Evolutionary conservation across 2,888 invertebrate species (phyloP).

Genomic region (Thereva unica): DNA sequence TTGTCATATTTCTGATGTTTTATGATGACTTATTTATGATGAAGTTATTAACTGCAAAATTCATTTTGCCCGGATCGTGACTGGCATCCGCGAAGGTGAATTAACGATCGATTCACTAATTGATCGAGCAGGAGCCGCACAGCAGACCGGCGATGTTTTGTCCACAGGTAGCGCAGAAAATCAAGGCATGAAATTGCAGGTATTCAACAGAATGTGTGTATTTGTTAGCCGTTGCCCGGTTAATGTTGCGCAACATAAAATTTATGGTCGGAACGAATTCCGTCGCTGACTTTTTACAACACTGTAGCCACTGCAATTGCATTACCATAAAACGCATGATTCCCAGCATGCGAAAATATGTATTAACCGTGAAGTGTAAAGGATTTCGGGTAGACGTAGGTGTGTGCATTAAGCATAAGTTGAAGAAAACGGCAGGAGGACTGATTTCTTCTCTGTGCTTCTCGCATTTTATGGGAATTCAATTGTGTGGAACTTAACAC

Average conservation of each 20-base stretch:
- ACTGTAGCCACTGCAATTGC: background rate
- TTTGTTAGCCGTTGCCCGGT: conserved; percentile 4
- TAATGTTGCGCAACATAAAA: conserved; percentile 33
- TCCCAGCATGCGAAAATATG: no score
- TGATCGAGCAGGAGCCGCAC: conserved; percentile 47
- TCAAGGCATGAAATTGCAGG: conserved; percentile 16
- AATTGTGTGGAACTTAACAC: no score
- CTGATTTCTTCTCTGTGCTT: no score
- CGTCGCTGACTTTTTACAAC: conserved; percentile 21
- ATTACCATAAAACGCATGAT: no score
- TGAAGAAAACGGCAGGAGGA: no score
- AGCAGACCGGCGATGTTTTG: conserved; percentile 1
- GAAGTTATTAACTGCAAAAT: conserved; percentile 43
- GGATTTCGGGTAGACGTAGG: no score
- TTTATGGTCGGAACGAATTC: conserved; percentile 33
- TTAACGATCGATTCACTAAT: conserved; percentile 54
- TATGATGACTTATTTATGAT: conserved; percentile 42
- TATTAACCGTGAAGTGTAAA: no score
- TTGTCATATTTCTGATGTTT: conserved; percentile 36
- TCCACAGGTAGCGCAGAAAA: conserved; percentile 9
- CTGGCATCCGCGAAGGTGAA: conserved; percentile 53
- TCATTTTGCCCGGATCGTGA: conserved; percentile 49
- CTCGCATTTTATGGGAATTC: no score
- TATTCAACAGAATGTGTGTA: conserved; percentile 3
- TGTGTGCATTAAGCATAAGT: no score